Evolutionary conservation across 2,113 vertebrate species (phyloP).

Genomic region (Menura novaehollandiae): DNA sequence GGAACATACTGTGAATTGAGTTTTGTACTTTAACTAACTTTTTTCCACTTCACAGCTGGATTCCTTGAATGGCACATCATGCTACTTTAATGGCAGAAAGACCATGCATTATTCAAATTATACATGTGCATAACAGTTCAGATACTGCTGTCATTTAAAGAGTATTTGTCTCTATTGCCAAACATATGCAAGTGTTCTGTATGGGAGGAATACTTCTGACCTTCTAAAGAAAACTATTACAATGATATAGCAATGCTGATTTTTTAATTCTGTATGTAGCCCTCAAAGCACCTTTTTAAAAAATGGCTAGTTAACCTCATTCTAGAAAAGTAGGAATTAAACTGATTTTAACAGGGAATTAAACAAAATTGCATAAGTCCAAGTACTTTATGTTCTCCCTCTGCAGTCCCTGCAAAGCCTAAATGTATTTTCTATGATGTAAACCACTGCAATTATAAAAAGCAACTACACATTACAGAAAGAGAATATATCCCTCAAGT

Average conservation of each 20-base stretch:
- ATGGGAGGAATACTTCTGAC: neutral
- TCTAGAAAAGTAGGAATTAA: neutral
- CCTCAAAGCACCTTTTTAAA: neutral
- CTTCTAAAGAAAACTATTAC: neutral
- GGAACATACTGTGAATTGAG: neutral
- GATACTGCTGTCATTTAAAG: neutral
- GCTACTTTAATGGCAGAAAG: neutral
- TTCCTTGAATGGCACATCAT: neutral
- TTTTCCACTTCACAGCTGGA: neutral
- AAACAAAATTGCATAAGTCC: neutral
- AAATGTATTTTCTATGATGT: neutral
- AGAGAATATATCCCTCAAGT: neutral
- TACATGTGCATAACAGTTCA: neutral
- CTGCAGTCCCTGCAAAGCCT: neutral
- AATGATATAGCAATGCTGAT: neutral
- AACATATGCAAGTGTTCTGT: neutral
- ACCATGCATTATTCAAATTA: neutral
- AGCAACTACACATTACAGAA: neutral
- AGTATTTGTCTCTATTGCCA: neutral
- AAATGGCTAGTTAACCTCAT: neutral
- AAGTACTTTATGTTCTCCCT: neutral
- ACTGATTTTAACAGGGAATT: neutral
- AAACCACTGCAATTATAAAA: neutral
- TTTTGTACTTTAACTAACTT: neutral
- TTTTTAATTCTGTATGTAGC: neutral